A percentile compares a stretch with the other conserved stretches of the same genome.
Conservation (phyloP, 1,140 invertebrate species). For the Periplaneta americana region DNA sequence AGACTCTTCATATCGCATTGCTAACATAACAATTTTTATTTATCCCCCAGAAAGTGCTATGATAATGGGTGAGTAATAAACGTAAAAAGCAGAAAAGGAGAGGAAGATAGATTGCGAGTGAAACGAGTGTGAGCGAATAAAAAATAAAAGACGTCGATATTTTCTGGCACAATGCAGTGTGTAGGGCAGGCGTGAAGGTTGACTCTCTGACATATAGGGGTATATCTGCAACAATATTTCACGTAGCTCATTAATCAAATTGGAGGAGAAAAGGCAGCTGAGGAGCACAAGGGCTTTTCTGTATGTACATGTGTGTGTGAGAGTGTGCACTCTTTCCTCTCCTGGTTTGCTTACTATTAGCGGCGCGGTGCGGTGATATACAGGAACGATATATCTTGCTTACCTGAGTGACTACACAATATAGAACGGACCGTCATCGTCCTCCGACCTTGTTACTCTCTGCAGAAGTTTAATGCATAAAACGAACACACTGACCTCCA, state of each 20-base stretch:
- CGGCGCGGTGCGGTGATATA: neutral
- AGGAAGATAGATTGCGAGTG: neutral
- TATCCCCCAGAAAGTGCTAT: too few species aligned
- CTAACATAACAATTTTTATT: too few species aligned
- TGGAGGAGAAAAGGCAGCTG: neutral
- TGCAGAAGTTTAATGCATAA: too few species aligned
- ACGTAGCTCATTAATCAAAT: neutral
- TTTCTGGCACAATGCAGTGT: neutral
- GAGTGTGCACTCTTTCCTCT: too few species aligned
- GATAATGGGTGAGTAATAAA: too few species aligned
- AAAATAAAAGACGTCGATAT: neutral
- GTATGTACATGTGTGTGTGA: too few species aligned
- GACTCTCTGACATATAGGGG: neutral
- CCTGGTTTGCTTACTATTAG: neutral
- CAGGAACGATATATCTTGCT: neutral
- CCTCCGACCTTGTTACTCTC: too few species aligned
- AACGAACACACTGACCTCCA: too few species aligned
- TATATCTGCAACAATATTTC: neutral
- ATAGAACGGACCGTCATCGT: too few species aligned
- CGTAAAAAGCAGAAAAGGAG: neutral
- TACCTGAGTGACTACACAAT: neutral
- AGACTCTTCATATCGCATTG: too few species aligned
- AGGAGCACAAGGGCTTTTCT: neutral
- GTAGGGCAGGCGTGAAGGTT: too few species aligned
- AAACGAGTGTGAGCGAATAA: too few species aligned